Evolutionary conservation across 2,113 vertebrate genomes (phyloP), one percentile per base, ranked within the genome.

Genomic region (Dinomys branickii): DNA sequence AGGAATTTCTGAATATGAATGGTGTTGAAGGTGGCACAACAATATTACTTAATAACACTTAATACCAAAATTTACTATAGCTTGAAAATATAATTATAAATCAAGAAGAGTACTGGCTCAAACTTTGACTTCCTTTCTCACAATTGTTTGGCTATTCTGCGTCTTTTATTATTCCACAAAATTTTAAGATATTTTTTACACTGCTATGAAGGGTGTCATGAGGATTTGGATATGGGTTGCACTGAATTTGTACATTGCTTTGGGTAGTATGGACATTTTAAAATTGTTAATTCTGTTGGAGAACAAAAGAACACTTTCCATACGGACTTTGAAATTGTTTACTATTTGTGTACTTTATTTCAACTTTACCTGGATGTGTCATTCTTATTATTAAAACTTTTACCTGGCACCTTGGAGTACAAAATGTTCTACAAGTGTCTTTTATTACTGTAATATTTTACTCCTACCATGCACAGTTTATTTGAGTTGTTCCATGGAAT

Each of bases 341-440:
- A 85, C 22, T 47, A 13, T 35, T 38, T 54, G 22, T 80, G 73
- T 90, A 35, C 6, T 82, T 65, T 22, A 38, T 94, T 91, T 77
- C 81, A 85, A 4, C 54, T 63, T 88, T 69, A 80, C 87, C 65
- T 61, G 61, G 61, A 94, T 94, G 77, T 90, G 30, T 84, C 69
- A 93, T 50, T 82, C 33, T 52, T 56, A 52, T 63, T 82, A 90
- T 58, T 71, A 56, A 94, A 94, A 85, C 14, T 90, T 63, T 94
- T 19, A 28, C 83, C 20, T 88, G 83, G 63, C 61, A 88, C 69
- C 69, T 88, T 58, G 33, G 56, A 41, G 22, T 91, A 44, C 67
- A n/a, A 85, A 78, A n/a, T 85, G 30, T 87, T 90, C 83, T 71
- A 30, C 19, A 65, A 41, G n/a, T 71, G 13, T 52, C 38, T 73